These are phyloP conservation scores for Caranx melampygus DNA, from an alignment of 2,113 vertebrate species.

Conservation along the genomic window DNA sequence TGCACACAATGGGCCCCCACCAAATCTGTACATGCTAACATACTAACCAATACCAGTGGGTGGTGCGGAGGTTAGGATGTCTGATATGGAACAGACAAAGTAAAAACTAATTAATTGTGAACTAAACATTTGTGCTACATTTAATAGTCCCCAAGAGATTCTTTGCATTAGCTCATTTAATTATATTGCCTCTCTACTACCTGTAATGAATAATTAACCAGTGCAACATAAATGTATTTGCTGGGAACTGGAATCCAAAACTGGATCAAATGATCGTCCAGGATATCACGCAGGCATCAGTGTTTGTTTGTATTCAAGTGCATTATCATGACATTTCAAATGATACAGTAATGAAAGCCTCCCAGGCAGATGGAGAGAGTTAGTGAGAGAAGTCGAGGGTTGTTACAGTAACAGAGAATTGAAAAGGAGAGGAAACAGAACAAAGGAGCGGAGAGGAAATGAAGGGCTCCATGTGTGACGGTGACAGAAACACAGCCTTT, in stretches of 20 bases:
- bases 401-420: constrained; percentile 25
- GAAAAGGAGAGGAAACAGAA: constrained; percentile 41
- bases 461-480: constrained; percentile 29
- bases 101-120: constrained; percentile 70
- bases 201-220: constrained; percentile 72
- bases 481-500: constrained; percentile 48
- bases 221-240: constrained; percentile 48
- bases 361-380: constrained; percentile 11
- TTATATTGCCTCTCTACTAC: constrained; percentile 61
- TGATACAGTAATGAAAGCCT: constrained; percentile 12
- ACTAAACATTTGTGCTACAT: constrained; percentile 69
- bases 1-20: constrained; percentile 16
- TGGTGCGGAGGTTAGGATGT: constrained; percentile 36
- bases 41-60: constrained; percentile 24
- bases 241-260: constrained; percentile 51
- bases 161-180: constrained; percentile 72
- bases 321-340: constrained; percentile 24
- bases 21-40: constrained; percentile 35
- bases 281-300: constrained; percentile 30
- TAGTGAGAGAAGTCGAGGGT: constrained; percentile 9
- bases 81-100: constrained; percentile 59
- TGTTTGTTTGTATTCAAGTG: constrained; percentile 26
- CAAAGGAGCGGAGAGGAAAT: constrained; percentile 49
- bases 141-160: constrained; percentile 71
- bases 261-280: constrained; percentile 28